Evolutionary conservation across 2,888 invertebrate genomes (phyloP).

Genomic region (Exephanes ischioxanthus): DNA sequence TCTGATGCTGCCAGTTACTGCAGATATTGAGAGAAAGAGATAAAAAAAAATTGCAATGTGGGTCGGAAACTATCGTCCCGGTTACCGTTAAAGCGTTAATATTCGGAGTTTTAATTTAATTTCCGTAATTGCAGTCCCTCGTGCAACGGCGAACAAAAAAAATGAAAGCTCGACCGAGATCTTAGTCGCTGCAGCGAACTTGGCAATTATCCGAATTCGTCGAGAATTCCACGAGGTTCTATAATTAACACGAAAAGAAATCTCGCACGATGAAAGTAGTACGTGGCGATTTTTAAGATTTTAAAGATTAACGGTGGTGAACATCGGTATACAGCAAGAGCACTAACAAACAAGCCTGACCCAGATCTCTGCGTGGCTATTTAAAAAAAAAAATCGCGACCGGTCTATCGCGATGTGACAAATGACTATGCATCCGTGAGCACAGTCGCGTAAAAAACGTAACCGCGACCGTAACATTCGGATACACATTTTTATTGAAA

Average conservation of each 20-base stretch:
- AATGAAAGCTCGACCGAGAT: too few species aligned
- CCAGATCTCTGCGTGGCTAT: slow-evolving; percentile 19
- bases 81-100: too few species aligned
- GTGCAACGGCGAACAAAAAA: too few species aligned
- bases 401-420: slow-evolving; percentile 12
- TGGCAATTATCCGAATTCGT: background rate
- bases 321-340: background rate
- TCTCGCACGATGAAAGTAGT: slow-evolving; percentile 17
- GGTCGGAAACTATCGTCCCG: too few species aligned
- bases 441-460: background rate
- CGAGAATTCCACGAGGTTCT: background rate
- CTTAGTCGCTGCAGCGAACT: background rate
- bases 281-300: slow-evolving; percentile 34
- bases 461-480: too few species aligned
- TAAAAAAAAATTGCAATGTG: too few species aligned
- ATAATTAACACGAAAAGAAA: slow-evolving; percentile 9
- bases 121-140: too few species aligned
- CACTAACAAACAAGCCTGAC: slow-evolving; percentile 18
- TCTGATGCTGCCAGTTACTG: too few species aligned
- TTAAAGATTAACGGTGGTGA: background rate
- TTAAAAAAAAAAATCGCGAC: background rate
- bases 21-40: background rate
- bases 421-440: background rate
- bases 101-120: too few species aligned
- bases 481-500: too few species aligned